These are phyloP conservation scores for Poliocrania exsul DNA, from an alignment of 2,797 vertebrate genomes.

Conservation along the genomic window DNA sequence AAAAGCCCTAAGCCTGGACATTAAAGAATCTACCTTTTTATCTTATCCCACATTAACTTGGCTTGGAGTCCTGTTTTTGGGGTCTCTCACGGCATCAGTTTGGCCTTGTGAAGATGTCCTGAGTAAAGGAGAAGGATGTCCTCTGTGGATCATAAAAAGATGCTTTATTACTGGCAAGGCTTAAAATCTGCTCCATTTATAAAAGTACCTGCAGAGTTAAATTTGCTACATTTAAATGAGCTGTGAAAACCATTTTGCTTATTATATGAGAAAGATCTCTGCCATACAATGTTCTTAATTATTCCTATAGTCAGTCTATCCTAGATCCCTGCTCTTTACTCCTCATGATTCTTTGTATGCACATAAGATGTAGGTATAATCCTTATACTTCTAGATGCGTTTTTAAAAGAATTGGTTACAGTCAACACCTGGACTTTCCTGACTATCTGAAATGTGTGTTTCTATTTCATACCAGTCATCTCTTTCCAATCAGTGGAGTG, in stretches of 20 bases:
- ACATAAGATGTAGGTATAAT: not conserved
- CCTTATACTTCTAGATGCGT: not conserved
- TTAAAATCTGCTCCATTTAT: not conserved
- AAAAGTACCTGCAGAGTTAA: not conserved
- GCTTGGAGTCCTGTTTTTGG: too few species aligned
- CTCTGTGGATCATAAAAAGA: not conserved
- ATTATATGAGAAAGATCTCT: not conserved
- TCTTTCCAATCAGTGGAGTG: not conserved
- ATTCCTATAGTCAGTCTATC: not conserved
- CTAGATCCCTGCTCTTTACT: not conserved
- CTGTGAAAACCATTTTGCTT: not conserved
- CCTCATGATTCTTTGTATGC: not conserved
- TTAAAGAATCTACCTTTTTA: too few species aligned
- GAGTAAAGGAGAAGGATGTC: not conserved
- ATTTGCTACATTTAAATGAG: not conserved
- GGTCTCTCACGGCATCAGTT: too few species aligned
- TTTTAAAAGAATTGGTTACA: not conserved
- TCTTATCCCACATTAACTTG: too few species aligned
- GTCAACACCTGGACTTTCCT: not conserved
- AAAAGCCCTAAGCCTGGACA: too few species aligned
- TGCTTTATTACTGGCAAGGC: not conserved
- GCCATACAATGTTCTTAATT: not conserved
- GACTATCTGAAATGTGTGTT: not conserved
- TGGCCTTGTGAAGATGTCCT: not conserved
- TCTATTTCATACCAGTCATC: not conserved